Evolutionary conservation across 1,140 invertebrate species (phyloP), one percentile per base, ranked within the genome.

Genomic region (Cydia splendana): DNA sequence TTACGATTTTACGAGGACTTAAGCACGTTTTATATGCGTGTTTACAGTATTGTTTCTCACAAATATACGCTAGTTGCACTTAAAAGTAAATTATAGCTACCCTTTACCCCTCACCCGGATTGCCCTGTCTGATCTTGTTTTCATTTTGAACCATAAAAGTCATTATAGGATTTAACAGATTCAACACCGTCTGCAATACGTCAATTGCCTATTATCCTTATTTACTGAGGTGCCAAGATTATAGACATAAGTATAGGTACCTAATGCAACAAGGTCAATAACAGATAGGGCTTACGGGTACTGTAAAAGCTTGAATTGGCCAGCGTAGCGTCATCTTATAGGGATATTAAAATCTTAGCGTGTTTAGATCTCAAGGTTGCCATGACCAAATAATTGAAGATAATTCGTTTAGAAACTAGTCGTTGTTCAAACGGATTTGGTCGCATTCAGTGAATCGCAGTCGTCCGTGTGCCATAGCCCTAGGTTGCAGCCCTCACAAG

Each of bases 341-440:
- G 57, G 20, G 7, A 24, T 62, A 24, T 62, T 10, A 20, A n/a
- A 62, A 24, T 62, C 57, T 62, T 62, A 62, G 57, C 57, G 57
- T 62, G 57, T 62, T 62, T 62, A 62, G 57, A 62, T 62, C 57
- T 62, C 57, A 24, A 62, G 57, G 57, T 62, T 24, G 57, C 57
- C 57, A 62, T 10, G 20, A 24, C 20, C 2, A 62, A 24, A 62
- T 62, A 6, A 4, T 24, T 62, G 57, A 24, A 12, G n/a, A 2
- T 12, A 48, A 7, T 48, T 48, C 45, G 20, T 62, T 62, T 62
- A 18, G 57, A 24, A 24, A 7, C n/a, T 57, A 18, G 53, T 20
- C n/a, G 9, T 62, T 20, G 18, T 62, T n/a, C 7, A 62, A 24
- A 62, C 18, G 57, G 20, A 24, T 24, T 62, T 62, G n/a, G 20